Evolutionary conservation across 2,888 invertebrate species (phyloP).

Genomic region (Andricus quercusramuli): DNA sequence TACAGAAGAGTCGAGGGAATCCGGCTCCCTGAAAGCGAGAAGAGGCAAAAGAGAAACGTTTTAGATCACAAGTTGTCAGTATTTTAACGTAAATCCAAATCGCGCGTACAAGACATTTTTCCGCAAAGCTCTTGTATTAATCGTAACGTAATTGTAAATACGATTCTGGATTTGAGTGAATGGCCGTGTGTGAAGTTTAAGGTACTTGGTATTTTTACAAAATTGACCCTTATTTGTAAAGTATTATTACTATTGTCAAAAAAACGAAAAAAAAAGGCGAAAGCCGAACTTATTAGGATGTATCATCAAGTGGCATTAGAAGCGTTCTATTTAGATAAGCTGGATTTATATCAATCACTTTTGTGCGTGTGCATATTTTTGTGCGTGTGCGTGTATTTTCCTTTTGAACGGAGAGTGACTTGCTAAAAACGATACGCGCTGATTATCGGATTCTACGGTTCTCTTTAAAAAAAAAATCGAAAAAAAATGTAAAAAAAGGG

Average conservation of each 20-base stretch:
- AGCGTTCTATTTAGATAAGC: constrained; percentile 52
- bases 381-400: constrained; percentile 21
- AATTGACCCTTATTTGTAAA: constrained; percentile 30
- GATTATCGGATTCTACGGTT: constrained; percentile 41
- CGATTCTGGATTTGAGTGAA: constrained; percentile 19
- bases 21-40: not conserved
- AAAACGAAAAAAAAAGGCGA: constrained; percentile 9
- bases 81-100: constrained; percentile 54
- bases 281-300: constrained; percentile 41
- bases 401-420: constrained; percentile 11
- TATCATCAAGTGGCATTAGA: constrained; percentile 56
- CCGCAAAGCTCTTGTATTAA: constrained; percentile 6
- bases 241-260: constrained; percentile 5
- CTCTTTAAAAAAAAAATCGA: not conserved
- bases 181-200: constrained; percentile 18
- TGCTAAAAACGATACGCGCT: constrained; percentile 30
- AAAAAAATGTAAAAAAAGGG: constrained; percentile 22
- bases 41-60: constrained; percentile 36
- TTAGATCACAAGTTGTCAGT: constrained; percentile 56
- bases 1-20: constrained; percentile 20
- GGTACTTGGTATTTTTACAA: constrained; percentile 32
- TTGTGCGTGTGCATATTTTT: constrained; percentile 14
- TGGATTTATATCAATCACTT: constrained; percentile 12
- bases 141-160: constrained; percentile 21
- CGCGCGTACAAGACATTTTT: constrained; percentile 21